phyloP scores from a whole-genome alignment of 64 coral and sea anemone species.

The Cladopsammia gracilis region DNA sequence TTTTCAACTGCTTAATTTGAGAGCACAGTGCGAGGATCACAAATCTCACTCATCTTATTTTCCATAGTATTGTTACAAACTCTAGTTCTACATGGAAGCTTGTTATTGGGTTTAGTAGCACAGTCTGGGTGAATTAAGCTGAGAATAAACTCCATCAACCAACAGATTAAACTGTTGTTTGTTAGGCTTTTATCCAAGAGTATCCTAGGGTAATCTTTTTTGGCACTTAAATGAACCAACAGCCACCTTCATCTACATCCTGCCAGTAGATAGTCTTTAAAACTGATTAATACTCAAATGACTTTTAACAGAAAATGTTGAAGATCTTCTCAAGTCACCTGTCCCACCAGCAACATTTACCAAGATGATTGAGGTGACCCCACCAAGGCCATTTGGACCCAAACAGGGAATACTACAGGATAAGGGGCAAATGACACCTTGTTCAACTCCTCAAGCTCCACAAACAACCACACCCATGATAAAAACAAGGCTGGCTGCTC shows the following conservation, averaged over 20 bases:
- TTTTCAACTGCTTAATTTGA: no score
- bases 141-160: no score
- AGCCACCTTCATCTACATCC: background rate
- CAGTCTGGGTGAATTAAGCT: no score
- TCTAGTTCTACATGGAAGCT: no score
- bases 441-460: slow-evolving; percentile 52
- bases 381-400: slow-evolving; percentile 12
- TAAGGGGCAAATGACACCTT: slow-evolving; percentile 1
- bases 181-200: no score
- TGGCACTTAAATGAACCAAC: no score
- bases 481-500: background rate
- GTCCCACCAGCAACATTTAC: slow-evolving; percentile 84
- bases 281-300: background rate
- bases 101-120: no score
- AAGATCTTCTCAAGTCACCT: slow-evolving; percentile 68
- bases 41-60: no score
- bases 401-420: background rate
- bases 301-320: slow-evolving; percentile 14
- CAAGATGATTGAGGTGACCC: slow-evolving; percentile 75
- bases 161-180: no score
- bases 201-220: no score
- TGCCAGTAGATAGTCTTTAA: background rate
- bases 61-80: no score
- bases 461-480: slow-evolving; percentile 76
- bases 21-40: no score